Base-by-base conservation (phyloP, 2,888 invertebrate species). In the Pemphredon lugubris region DNA sequence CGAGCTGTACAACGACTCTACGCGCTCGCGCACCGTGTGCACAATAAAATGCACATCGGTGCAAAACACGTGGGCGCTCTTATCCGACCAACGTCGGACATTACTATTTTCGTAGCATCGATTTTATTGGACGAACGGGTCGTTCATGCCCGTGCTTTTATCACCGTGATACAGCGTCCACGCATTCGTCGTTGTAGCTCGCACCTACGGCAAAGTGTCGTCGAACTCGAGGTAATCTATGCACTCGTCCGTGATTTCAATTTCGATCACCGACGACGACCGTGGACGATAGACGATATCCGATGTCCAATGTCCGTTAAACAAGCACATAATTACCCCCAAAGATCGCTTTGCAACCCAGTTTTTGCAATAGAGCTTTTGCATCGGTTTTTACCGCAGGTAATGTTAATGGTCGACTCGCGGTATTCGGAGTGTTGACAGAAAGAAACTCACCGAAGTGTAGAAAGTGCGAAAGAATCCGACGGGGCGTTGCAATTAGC, bases 21-120 rank as follows among this genome's bases (percentile, higher is more conserved):
- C 47, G 53, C 37, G 13, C 37, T n/a, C n/a, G 20, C 30, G 40
- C 50, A 37, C 40, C 45, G 48, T 66, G 50, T 66, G 51, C 66
- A 50, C 64, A 60, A 73, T 71, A 71, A 59, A 59, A 42, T 59
- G 71, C 72, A 47, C 58, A 42, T 63, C 63, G 73, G n/a, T 57
- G 57, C n/a, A 34, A 59, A 64, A 48, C 64, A 73, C 58, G 69
- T 73, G 68, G 73, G 39, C 69, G 63, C 16, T 1, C 7, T 13
- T 57, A 44, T 51, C 61, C 34, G 63, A 53, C 57, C 26, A 57
- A 53, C 51, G 21, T 9, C 51, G 40, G 6, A 9, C 45, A 26
- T 37, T 13, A 32, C 55, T 70, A 70, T 71, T 71, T 57, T 71
- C 54, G 66, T 37, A 14, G 13, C 34, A 73, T 74, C 58, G 73